Evolutionary conservation across 92 coral and sea anemone species (phyloP).

Genomic region (Virgularia gustaviana): DNA sequence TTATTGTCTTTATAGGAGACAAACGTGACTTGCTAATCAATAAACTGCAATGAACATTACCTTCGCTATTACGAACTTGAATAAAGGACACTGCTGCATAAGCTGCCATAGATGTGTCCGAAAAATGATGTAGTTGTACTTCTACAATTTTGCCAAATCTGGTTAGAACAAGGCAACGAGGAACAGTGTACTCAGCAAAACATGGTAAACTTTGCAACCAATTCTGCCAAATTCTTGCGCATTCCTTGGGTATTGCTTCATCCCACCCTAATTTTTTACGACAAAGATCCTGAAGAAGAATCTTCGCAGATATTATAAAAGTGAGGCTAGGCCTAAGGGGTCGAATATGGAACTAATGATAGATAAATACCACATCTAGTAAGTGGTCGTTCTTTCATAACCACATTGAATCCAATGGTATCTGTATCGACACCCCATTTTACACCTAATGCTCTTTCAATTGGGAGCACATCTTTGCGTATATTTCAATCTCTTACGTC

Average conservation of each 20-base stretch:
- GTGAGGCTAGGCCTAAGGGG: no score
- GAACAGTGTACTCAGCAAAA: neutral
- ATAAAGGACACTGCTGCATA: no score
- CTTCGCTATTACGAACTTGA: no score
- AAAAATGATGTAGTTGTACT: no score
- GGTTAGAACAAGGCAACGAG: neutral
- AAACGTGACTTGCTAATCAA: no score
- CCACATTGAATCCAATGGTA: conserved; percentile 19
- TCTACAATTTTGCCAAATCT: no score
- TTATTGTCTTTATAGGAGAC: no score
- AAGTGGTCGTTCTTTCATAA: conserved; percentile 11
- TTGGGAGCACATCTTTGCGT: conserved; percentile 10
- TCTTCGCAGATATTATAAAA: no score
- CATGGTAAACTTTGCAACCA: neutral
- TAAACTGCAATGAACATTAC: no score
- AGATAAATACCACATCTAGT: conserved; percentile 41
- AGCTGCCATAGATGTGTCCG: no score
- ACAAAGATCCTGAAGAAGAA: neutral
- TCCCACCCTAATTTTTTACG: neutral
- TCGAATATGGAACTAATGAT: conserved; percentile 24
- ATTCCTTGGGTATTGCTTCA: neutral
- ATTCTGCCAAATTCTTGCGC: neutral
- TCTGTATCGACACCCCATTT: conserved; percentile 49
- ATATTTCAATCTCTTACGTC: conserved; percentile 45
- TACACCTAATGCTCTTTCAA: conserved; percentile 47